Evolutionary conservation across 1,140 invertebrate species (phyloP), one percentile per base, ranked within the genome.

Genomic region (Harpegnathos saltator): DNA sequence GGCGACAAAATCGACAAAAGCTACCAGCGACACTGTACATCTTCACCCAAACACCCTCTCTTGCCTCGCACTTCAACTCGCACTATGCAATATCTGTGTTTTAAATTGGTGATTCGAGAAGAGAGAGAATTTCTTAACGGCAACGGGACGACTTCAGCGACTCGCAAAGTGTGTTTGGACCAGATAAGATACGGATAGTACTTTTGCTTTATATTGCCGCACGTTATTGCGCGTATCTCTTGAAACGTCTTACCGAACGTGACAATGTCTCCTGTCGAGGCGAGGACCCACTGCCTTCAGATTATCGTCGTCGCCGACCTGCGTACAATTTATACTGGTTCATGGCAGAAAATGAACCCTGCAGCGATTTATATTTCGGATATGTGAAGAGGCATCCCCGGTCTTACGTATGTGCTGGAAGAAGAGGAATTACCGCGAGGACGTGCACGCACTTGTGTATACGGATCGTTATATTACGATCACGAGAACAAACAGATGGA

Each of bases 321-420:
- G 14, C 17, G 33, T 73, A 54, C 54, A 84, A 68, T 78, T 73
- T 84, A 61, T 69, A 44, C 75, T 81, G 48, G 33, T 81, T 86
- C 73, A 74, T 33, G 33, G 14, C n/a, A 48, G n/a, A 75, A 78
- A 86, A 72, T 74, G 44, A 74, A 84, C 15, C 9, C 61, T 82
- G 38, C 68, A 9, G 33, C 68, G 17, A 72, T 73, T 74, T 69
- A 84, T 22, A 69, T 81, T 86, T 86, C 50, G 38, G 11, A 81
- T 74, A 84, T 81, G 59, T 62, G 17, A 58, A 44, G 29, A 44
- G 54, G 5, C 11, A 24, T 44, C 22, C 12, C 3, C 14, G 19
- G 15, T 4, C 48, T 5, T 7, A 14, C 2, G 9, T 22, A 54
- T 19, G 38, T 73, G 72, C 69, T 71, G 63, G 4, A 85, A 24